A percentile compares a stretch with the other conserved stretches of the same genome.
These are phyloP conservation scores for Semotilus atromaculatus DNA, from an alignment of 2,797 vertebrate species.

Conservation along the genomic window DNA sequence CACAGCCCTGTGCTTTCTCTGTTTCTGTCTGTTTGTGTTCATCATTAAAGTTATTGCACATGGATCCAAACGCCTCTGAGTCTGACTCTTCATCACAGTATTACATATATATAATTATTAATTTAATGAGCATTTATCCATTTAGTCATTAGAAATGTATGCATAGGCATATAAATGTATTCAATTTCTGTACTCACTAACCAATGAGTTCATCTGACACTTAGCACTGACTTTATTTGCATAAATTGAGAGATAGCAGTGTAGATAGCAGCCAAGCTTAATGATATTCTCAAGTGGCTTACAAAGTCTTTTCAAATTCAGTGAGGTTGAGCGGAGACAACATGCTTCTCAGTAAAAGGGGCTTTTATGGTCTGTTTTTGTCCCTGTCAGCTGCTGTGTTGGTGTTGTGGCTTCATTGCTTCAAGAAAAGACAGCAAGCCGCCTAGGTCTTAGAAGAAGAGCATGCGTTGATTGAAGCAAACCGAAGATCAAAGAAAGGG, in stretches of 20 bases:
- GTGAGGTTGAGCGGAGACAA: slow-evolving; percentile 17
- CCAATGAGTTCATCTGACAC: slow-evolving; percentile 3
- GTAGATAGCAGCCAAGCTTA: slow-evolving; percentile 52
- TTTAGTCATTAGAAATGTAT: slow-evolving; percentile 16
- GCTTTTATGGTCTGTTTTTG: slow-evolving; percentile 42
- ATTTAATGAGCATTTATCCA: neutral
- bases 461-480: neutral
- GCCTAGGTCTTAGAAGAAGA: slow-evolving; percentile 4
- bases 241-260: slow-evolving; percentile 53
- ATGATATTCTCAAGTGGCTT: slow-evolving; percentile 57
- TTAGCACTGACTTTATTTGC: slow-evolving; percentile 49
- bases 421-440: neutral
- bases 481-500: neutral
- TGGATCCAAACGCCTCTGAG: too few species aligned
- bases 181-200: slow-evolving; percentile 7
- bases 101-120: too few species aligned
- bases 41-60: too few species aligned
- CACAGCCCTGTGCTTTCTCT: too few species aligned
- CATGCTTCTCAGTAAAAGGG: slow-evolving; percentile 3
- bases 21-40: too few species aligned
- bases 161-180: neutral
- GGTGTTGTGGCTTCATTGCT: slow-evolving; percentile 5
- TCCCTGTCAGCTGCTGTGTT: slow-evolving; percentile 1
- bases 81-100: too few species aligned
- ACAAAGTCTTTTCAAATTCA: slow-evolving; percentile 38